Percentiles rank a stretch among this genome's conserved stretches.
phyloP scores from a whole-genome alignment of 2,888 invertebrate genomes.

The Apotomis capreana region DNA sequence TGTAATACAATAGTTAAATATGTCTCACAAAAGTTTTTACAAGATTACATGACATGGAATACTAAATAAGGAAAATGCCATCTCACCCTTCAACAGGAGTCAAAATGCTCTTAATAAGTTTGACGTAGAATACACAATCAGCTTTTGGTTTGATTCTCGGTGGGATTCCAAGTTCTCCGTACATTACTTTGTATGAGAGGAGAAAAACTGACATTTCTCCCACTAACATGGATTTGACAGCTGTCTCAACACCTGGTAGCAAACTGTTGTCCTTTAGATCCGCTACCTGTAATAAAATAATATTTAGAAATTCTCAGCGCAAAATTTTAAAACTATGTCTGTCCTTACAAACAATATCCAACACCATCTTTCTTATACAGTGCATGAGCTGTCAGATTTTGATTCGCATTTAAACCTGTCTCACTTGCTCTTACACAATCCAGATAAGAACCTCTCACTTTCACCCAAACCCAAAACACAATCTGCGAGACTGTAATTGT shows the following conservation, averaged over 20 bases:
- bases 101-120: constrained; percentile 84
- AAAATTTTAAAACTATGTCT: too few species aligned
- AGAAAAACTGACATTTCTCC: constrained; percentile 91
- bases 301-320: too few species aligned
- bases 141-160: constrained; percentile 90
- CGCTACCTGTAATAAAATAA: constrained; percentile 62
- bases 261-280: constrained; percentile 72
- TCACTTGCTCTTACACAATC: too few species aligned
- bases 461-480: too few species aligned
- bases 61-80: constrained; percentile 13
- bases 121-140: constrained; percentile 89
- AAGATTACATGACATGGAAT: not conserved
- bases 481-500: too few species aligned
- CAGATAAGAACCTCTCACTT: too few species aligned
- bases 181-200: constrained; percentile 88
- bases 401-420: too few species aligned
- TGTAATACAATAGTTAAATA: too few species aligned
- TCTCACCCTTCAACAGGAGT: constrained; percentile 66
- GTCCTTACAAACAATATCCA: too few species aligned
- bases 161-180: constrained; percentile 88
- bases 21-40: too few species aligned
- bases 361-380: too few species aligned
- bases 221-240: constrained; percentile 89
- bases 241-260: constrained; percentile 87
- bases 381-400: too few species aligned